A percentile compares a stretch with the other conserved stretches of the same genome.
Evolutionary conservation across 2,797 vertebrate species (phyloP).

Genomic region (Danio jaintianensis): DNA sequence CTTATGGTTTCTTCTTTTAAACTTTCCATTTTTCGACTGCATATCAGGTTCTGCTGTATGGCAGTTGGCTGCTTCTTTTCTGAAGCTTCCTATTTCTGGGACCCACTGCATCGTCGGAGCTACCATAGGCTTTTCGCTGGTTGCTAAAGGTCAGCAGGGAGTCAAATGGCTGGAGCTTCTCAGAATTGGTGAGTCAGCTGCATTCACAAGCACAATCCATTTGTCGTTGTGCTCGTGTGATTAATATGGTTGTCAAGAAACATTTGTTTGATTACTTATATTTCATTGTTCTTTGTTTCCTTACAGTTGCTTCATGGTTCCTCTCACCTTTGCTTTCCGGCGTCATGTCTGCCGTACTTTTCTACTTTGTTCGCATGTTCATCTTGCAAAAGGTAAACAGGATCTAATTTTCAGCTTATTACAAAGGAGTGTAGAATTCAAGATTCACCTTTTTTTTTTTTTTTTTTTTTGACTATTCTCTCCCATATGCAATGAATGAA

Average conservation of each 20-base stretch:
- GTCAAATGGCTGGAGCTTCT: slow-evolving; percentile 91
- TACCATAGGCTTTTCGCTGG: slow-evolving; percentile 94
- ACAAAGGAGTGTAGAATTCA: not conserved
- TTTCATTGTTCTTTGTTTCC: slow-evolving; percentile 36
- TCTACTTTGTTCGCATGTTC: slow-evolving; percentile 90
- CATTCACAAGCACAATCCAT: not conserved
- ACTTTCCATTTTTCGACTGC: not conserved
- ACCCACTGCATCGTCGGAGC: slow-evolving; percentile 99
- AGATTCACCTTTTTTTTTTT: not conserved
- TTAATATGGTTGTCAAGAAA: not conserved
- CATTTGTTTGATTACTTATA: not conserved
- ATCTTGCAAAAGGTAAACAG: slow-evolving; percentile 91
- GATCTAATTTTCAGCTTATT: too few species aligned
- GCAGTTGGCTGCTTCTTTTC: slow-evolving; percentile 94
- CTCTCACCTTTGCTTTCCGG: slow-evolving; percentile 95
- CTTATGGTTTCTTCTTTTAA: slow-evolving; percentile 12
- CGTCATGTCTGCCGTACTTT: slow-evolving; percentile 91
- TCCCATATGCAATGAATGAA: too few species aligned
- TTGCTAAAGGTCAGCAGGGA: slow-evolving; percentile 88
- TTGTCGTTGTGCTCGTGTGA: not conserved
- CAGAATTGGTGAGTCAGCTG: slow-evolving; percentile 86
- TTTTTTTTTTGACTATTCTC: not conserved
- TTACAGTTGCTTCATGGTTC: slow-evolving; percentile 95
- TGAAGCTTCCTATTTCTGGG: slow-evolving; percentile 97
- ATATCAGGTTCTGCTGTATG: slow-evolving; percentile 93